Evolutionary conservation across 2,797 vertebrate genomes (phyloP), one percentile per base, ranked within the genome.

Genomic region (Propithecus deckenii): DNA sequence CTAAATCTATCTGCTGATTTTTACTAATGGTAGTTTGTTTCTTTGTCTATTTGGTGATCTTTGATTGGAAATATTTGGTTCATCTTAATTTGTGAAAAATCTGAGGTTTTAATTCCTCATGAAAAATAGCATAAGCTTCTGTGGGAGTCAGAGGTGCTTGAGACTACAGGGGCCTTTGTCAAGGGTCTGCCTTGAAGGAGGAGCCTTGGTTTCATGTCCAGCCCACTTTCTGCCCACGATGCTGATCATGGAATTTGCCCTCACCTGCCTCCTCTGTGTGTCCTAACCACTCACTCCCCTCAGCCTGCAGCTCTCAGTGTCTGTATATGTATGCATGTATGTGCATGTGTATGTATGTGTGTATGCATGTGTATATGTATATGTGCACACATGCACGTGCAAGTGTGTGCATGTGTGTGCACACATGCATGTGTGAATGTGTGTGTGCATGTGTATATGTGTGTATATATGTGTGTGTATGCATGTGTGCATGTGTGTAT

Each of bases 1-100:
- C 74, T 67, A 90, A 75, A 67, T 43, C 28, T 79, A 46, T 95
- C 41, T 89, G 59, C 71, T 74, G 25, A 63, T 43, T 93, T 41
- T 83, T 78, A 25, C 35, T 63, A 28, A 22, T 3, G 57, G 18
- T 20, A 83, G 46, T 63, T 78, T 38, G 14, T 78, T 67, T 79
- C n/a, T 38, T 84, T 30, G 50, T 14, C 4, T 94, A 65, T 12
- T 11, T 23, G 48, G 41, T 75, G 55, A 89, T 46, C 35, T 80
- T 50, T 71, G 41, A 22, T 72, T 71, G 20, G 43, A 61, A 89
- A 61, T 65, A 35, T 57, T 76, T 50, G 63, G 67, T 61, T 85
- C 17, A 25, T 30, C 28, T 85, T 61, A 35, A 48, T 61, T 97
- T 89, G 32, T 48, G n/a, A 63, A 20, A 89, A 46, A 38, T 25